Base-by-base conservation (phyloP, 2,888 invertebrate species). In the Temnothorax unifasciatus region DNA sequence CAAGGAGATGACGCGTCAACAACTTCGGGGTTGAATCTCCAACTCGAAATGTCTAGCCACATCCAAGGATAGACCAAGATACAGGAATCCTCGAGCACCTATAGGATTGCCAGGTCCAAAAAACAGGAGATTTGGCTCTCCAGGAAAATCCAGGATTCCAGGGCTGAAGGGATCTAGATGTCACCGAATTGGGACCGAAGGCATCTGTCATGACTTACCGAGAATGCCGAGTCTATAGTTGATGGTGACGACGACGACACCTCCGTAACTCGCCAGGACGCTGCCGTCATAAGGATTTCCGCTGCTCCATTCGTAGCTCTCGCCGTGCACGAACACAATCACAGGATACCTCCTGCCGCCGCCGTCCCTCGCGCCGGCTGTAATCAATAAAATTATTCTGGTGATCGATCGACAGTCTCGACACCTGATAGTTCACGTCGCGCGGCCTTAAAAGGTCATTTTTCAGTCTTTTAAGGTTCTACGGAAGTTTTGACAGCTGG, bases 221-320 rank as follows among this genome's bases (percentile, higher is more conserved):
- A 98, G 95, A 93, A 98, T 96, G 85, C 98, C 98, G 87, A 98
- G 96, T 92, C 97, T 96, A 95, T 97, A 98, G 96, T 98, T 98
- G 94, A 98, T 96, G 95, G 97, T 98, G 94, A 98, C 98, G 88
- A 98, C 98, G 89, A 98, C 97, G 92, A 98, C 96, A 89, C 97
- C 97, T 11, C 98, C 99, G 94, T 98, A 99, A 91, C 99, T 98
- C 54, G 99, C 98, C 87, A 99, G 96, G 50, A 99, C 98, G 79
- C 98, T 97, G 77, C 99, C 99, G 94, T 99, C 99, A 96, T 99
- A 99, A 0, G 99, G 98, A 95, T 99, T 99, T 77, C 99, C 99
- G 66, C 99, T 98, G 95, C 99, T 99, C 98, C 99, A 99, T 95
- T 99, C 99, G 95, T 99, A 99, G 92, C 98, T 98, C 95, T 98